A percentile compares a stretch with the other conserved stretches of the same genome.
phyloP scores from a whole-genome alignment of 2,113 vertebrate genomes.

The Amphiprion ocellaris region DNA sequence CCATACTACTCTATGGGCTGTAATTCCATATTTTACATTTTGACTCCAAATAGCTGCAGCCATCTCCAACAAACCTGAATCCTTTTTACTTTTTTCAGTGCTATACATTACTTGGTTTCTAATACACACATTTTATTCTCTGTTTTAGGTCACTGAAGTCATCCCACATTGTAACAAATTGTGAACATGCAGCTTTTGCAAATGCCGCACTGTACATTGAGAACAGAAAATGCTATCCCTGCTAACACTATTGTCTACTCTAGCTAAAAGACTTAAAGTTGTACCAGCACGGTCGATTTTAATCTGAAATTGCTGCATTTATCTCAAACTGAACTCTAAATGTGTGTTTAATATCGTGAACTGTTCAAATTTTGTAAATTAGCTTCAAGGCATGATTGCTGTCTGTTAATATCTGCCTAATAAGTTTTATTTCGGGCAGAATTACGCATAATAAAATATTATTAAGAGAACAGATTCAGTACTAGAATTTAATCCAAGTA shows the following conservation, averaged over 20 bases:
- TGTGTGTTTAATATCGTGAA: neutral
- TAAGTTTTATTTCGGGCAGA: too few relatives aligned
- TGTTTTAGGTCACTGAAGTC: neutral
- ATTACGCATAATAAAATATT: too few relatives aligned
- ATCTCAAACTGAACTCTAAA: fast-evolving
- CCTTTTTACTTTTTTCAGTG: neutral
- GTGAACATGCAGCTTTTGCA: too few relatives aligned
- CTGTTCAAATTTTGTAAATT: too few relatives aligned
- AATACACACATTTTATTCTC: neutral
- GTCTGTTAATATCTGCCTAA: too few relatives aligned
- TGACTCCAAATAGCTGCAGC: conserved; percentile 1
- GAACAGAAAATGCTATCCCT: neutral
- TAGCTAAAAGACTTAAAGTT: neutral
- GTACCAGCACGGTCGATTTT: too few relatives aligned
- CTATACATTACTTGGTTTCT: neutral
- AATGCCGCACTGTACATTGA: too few relatives aligned
- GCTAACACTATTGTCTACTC: neutral
- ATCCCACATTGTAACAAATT: neutral
- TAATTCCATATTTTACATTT: conserved; percentile 1
- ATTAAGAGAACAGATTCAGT: too few relatives aligned
- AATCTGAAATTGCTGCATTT: neutral
- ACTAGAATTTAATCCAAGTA: neutral
- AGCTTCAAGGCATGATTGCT: too few relatives aligned
- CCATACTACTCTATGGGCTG: neutral
- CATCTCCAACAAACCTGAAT: neutral